These are phyloP conservation scores for Drosophila kambysellisi DNA, from an alignment of 2,888 invertebrate genomes.

Conservation along the genomic window DNA sequence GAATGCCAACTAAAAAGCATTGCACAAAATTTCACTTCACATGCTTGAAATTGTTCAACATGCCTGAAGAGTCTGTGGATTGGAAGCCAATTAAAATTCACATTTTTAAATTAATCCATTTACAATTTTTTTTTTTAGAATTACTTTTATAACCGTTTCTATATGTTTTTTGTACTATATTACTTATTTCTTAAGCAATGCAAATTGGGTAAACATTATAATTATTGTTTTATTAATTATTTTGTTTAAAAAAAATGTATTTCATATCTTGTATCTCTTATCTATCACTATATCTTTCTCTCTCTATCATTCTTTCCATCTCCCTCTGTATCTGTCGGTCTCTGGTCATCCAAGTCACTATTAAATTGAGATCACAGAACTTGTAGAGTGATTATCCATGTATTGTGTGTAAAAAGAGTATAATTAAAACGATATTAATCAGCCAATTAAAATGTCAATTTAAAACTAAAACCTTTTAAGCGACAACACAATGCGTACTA, in stretches of 20 bases:
- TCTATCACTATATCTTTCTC: not conserved
- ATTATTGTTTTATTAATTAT: not conserved
- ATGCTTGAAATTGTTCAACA: not conserved
- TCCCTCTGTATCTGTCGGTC: not conserved
- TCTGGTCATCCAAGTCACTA: not conserved
- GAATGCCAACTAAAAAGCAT: conserved; percentile 34
- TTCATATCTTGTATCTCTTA: not conserved
- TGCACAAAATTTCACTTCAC: conserved; percentile 6
- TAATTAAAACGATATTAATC: not conserved
- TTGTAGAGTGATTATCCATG: not conserved
- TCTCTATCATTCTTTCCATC: not conserved
- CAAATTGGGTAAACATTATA: not conserved
- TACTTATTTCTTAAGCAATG: not conserved
- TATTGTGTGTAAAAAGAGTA: not conserved
- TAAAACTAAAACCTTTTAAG: not conserved
- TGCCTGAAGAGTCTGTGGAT: not conserved
- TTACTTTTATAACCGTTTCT: not conserved
- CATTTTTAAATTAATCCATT: not conserved
- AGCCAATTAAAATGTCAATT: not conserved
- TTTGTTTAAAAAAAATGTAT: not conserved
- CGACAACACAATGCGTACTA: not conserved
- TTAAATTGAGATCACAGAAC: not conserved
- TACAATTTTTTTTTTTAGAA: not conserved
- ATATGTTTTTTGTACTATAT: not conserved
- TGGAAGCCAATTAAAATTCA: not conserved